A percentile compares a stretch with the other conserved stretches of the same genome.
Evolutionary conservation across 2,888 invertebrate species (phyloP).

Genomic region (Isotomurus palustris): DNA sequence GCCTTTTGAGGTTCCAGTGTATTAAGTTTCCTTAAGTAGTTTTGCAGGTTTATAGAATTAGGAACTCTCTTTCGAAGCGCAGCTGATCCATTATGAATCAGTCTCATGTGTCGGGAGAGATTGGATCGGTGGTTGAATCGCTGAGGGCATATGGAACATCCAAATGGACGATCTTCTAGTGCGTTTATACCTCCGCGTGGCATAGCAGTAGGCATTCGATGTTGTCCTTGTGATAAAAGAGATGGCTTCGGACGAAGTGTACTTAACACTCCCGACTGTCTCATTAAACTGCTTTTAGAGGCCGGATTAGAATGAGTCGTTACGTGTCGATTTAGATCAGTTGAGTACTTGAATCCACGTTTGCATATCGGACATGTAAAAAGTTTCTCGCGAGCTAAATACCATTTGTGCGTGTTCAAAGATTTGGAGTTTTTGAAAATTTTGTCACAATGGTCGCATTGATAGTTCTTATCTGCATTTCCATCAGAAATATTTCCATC

Average conservation of each 20-base stretch:
- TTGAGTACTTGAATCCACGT: constrained; percentile 26
- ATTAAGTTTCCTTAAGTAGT: neutral
- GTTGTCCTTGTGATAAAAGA: neutral
- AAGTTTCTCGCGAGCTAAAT: constrained; percentile 22
- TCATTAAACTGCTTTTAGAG: too few relatives aligned
- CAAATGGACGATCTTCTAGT: constrained; percentile 2
- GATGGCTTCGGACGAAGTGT: neutral
- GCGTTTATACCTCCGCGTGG: neutral
- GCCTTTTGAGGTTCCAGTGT: neutral
- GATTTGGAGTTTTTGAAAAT: constrained; percentile 18
- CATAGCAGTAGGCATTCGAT: neutral
- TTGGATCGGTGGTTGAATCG: constrained; percentile 31
- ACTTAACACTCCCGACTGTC: too few relatives aligned
- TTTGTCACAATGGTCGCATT: constrained; percentile 24
- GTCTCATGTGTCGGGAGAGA: constrained; percentile 23
- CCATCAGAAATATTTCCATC: neutral
- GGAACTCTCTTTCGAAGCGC: neutral
- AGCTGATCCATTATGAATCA: constrained; percentile 15
- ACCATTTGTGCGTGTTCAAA: constrained; percentile 30
- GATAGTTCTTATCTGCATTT: neutral
- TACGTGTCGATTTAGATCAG: constrained; percentile 21
- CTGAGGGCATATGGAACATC: constrained; percentile 3
- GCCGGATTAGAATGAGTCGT: constrained; percentile 11
- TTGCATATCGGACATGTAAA: constrained; percentile 26
- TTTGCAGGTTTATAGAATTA: neutral